Conservation (phyloP, 2,797 vertebrate genomes). For the Trachops cirrhosus region DNA sequence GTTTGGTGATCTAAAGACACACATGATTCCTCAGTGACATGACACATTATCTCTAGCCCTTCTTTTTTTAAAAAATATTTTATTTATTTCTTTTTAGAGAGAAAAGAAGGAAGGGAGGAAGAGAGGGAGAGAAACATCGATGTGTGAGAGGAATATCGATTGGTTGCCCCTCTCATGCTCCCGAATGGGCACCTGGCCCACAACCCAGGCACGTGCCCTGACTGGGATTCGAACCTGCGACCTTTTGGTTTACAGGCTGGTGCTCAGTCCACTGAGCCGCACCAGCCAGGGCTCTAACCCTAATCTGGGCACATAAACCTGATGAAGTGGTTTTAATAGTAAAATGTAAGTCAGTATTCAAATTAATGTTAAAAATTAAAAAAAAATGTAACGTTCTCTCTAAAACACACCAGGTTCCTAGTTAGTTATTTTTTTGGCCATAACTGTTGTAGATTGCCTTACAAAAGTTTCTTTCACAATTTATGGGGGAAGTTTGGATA, state of each 20-base stretch:
- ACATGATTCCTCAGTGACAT: background rate
- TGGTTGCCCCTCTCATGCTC: background rate
- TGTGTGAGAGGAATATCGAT: background rate
- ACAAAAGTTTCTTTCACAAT: background rate
- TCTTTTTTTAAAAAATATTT: background rate
- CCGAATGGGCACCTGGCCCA: background rate
- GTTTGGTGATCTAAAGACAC: background rate
- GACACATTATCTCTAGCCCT: background rate
- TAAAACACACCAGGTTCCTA: background rate
- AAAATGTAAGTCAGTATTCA: background rate
- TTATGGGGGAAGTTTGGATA: background rate
- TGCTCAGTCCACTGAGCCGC: background rate
- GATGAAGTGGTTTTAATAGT: conserved; percentile 29
- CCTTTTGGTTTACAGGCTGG: background rate
- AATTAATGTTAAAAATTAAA: background rate
- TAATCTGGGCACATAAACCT: background rate
- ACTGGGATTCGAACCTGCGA: background rate
- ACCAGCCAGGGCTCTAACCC: background rate
- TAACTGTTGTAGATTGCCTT: background rate
- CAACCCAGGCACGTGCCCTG: background rate
- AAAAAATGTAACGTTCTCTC: background rate
- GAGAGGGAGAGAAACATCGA: background rate
- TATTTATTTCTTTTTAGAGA: background rate
- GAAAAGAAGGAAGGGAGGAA: background rate
- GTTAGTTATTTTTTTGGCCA: background rate